These are phyloP conservation scores for Lampropteryx suffumata DNA, from an alignment of 2,888 invertebrate genomes.

Conservation along the genomic window DNA sequence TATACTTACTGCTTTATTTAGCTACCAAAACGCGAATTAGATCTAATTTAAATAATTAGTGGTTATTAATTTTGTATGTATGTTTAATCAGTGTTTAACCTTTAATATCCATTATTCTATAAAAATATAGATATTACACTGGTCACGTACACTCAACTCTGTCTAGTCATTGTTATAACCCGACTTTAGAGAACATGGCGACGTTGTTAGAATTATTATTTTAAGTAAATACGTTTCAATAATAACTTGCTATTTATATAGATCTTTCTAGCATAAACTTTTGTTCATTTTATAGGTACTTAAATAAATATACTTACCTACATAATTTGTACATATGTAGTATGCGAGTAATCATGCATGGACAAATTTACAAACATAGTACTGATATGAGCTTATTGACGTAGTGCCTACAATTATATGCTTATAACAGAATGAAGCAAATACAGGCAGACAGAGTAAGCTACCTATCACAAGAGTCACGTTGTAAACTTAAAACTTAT, in stretches of 20 bases:
- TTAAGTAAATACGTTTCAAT: too few species aligned
- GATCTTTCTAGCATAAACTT: constrained; percentile 42
- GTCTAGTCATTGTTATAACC: too few species aligned
- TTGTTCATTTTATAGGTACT: constrained; percentile 55
- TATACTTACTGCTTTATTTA: constrained; percentile 38
- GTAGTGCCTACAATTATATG: constrained; percentile 85
- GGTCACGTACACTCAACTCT: constrained; percentile 11
- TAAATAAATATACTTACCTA: constrained; percentile 70
- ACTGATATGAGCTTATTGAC: constrained; percentile 86
- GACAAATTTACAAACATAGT: constrained; percentile 77
- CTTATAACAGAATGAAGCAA: constrained; percentile 70
- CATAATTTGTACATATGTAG: constrained; percentile 72
- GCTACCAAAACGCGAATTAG: constrained; percentile 32
- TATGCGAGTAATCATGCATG: constrained; percentile 72
- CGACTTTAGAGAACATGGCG: too few species aligned
- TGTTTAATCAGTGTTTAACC: constrained; percentile 27
- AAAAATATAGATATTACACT: constrained; percentile 17
- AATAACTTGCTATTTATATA: constrained; percentile 39
- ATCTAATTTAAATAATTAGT: constrained; percentile 26
- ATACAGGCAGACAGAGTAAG: constrained; percentile 20
- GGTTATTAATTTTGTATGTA: constrained; percentile 25
- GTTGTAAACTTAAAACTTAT: constrained; percentile 3
- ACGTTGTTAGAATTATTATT: too few species aligned
- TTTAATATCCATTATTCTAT: constrained; percentile 26
- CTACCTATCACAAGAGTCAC: constrained; percentile 25